Evolutionary conservation across 2,113 vertebrate genomes (phyloP).

Genomic region (Cacatua alba): DNA sequence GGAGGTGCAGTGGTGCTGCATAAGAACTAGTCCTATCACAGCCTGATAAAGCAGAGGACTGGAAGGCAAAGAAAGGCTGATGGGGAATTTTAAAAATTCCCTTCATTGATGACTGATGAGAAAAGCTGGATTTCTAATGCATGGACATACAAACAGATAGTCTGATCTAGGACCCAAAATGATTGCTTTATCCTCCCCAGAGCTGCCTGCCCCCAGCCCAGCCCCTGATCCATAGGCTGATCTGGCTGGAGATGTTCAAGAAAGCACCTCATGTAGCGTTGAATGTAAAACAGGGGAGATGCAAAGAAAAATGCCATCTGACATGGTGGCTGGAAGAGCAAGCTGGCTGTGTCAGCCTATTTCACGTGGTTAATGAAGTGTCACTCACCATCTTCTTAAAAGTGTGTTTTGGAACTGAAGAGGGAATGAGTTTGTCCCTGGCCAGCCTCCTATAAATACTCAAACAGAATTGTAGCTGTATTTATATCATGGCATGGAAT

Average conservation of each 20-base stretch:
- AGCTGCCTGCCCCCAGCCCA: neutral
- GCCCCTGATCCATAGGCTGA: accelerated
- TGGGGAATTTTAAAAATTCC: neutral
- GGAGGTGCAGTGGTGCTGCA: neutral
- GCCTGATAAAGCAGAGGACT: neutral
- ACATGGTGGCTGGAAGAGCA: neutral
- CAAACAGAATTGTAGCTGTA: neutral
- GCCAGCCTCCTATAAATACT: neutral
- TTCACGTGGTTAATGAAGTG: constrained; percentile 22
- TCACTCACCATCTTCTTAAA: constrained; percentile 9
- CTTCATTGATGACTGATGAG: neutral
- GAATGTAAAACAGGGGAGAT: neutral
- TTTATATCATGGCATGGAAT: neutral
- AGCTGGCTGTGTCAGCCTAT: constrained; percentile 10
- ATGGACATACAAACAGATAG: neutral
- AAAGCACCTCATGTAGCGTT: neutral
- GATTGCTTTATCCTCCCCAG: neutral
- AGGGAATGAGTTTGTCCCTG: constrained; percentile 22
- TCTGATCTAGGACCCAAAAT: neutral
- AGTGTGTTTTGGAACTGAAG: neutral
- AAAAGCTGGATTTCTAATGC: neutral
- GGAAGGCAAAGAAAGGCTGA: neutral
- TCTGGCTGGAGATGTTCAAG: neutral
- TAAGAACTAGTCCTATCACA: neutral
- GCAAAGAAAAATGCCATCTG: neutral